phyloP scores from a whole-genome alignment of 1,140 invertebrate species.

The Helicoverpa armigera region DNA sequence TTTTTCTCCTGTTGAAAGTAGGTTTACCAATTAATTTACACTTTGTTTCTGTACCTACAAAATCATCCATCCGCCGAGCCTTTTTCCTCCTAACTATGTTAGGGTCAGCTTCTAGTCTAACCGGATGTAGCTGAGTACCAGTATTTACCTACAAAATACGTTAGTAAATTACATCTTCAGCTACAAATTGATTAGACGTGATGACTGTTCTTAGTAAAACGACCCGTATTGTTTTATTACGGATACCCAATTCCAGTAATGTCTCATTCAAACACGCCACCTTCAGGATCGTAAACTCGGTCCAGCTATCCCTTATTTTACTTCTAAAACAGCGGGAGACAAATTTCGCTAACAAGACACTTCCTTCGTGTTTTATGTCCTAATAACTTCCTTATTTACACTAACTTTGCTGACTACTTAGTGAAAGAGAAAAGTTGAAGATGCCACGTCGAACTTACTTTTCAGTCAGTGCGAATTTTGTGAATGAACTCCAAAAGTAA shows the following conservation, averaged over 20 bases:
- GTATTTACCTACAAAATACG: too few relatives aligned
- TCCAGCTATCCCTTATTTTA: slow-evolving; percentile 21
- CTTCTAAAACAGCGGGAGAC: slow-evolving; percentile 9
- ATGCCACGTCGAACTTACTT: not conserved
- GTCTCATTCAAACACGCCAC: not conserved
- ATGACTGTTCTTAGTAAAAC: not conserved
- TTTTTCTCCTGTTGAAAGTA: too few relatives aligned
- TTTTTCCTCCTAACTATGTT: too few relatives aligned
- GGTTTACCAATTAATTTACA: too few relatives aligned
- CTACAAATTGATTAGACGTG: too few relatives aligned
- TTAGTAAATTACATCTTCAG: too few relatives aligned
- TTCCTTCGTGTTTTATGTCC: slow-evolving; percentile 19
- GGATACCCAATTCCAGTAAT: not conserved
- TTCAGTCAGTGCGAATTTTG: not conserved
- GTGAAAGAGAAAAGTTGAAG: slow-evolving; percentile 9
- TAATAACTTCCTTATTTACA: slow-evolving; percentile 44
- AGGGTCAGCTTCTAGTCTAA: too few relatives aligned
- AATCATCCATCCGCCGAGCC: too few relatives aligned
- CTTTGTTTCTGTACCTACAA: too few relatives aligned
- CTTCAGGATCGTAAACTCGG: slow-evolving; percentile 6
- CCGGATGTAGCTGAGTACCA: too few relatives aligned
- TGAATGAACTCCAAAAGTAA: slow-evolving; percentile 15
- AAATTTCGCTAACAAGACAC: slow-evolving; percentile 15
- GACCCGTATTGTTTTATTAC: not conserved
- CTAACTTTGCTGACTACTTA: slow-evolving; percentile 25